Base-by-base conservation (phyloP, 2,888 invertebrate species). In the Trimorus sp. region DNA sequence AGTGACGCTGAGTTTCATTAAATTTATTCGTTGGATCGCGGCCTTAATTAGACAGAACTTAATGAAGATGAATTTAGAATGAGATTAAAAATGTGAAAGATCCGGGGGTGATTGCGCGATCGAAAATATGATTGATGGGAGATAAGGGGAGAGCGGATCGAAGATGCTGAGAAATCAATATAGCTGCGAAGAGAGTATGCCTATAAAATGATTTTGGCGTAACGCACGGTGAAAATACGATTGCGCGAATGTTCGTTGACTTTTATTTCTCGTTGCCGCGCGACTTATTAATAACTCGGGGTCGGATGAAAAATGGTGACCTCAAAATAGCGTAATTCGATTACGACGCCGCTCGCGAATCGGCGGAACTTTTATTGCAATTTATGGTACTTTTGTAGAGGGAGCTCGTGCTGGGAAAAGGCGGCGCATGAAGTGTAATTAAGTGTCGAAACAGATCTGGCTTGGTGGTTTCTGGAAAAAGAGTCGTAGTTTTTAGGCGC, bases 391-490 rank as follows among this genome's bases (percentile, higher is more conserved):
- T 56, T 58, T 65, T 63, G 45, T 37, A 48, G 63, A 40, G 48
- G 48, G 38, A 40, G 26, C 48, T 16, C 56, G 38, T 45, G 54
- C 16, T 54, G 54, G 53, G 15, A 11, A 53, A 53, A 26, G 26
- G 26, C 26, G 26, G 12, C n/a, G 73, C 15, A 26, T 40, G 49
- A 37, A 60, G 40, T 58, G 36, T 56, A 59, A 66, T 53, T 51
- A 58, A 51, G 38, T 14, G 37, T 38, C 48, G 51, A 58, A 58
- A 66, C 51, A 42, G 37, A 56, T 14, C 59, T 54, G 37, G 40
- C 56, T 92, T 26, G 26, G 26, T 26, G 26, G 26, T 26, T 26
- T 26, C 26, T 26, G 26, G 26, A 26, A 26, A 26, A 26, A 26
- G 26, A 26, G 26, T 26, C 26, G 26, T 4, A 26, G 26, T 26